Evolutionary conservation across 2,888 invertebrate species (phyloP).

Genomic region (Acanthosepion pharaonis): DNA sequence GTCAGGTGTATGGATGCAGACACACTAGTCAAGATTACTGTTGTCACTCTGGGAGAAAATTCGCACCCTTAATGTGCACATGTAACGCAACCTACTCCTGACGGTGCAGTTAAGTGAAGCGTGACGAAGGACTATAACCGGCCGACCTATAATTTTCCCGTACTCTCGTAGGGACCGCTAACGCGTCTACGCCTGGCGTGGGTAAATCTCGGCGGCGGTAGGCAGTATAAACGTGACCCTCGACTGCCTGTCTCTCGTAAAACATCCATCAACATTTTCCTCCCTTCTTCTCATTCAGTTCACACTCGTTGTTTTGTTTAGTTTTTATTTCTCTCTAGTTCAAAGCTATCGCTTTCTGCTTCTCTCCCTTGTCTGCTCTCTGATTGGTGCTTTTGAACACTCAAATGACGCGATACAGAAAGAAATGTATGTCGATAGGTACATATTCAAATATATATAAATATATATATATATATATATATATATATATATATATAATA

Average conservation of each 20-base stretch:
- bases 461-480: no score
- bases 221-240: background rate
- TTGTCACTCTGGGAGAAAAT: slow-evolving; percentile 7
- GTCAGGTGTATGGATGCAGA: background rate
- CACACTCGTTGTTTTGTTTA: background rate
- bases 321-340: background rate
- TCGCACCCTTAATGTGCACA: background rate
- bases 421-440: no score
- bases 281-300: background rate
- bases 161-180: slow-evolving; percentile 33
- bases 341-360: background rate
- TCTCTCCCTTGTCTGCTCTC: background rate
- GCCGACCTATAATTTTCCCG: slow-evolving; percentile 13
- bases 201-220: slow-evolving; percentile 33
- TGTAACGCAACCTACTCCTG: slow-evolving; percentile 18
- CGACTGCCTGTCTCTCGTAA: background rate
- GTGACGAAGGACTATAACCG: background rate
- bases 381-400: background rate
- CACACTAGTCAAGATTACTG: background rate
- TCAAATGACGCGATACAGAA: no score
- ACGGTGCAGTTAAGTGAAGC: background rate
- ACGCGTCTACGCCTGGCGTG: background rate
- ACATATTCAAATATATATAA: no score
- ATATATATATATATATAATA: no score
- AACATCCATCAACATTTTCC: background rate